Percentiles rank a stretch among this genome's conserved stretches.
phyloP scores from a whole-genome alignment of 2,113 vertebrate genomes.

The Antechinus flavipes region DNA sequence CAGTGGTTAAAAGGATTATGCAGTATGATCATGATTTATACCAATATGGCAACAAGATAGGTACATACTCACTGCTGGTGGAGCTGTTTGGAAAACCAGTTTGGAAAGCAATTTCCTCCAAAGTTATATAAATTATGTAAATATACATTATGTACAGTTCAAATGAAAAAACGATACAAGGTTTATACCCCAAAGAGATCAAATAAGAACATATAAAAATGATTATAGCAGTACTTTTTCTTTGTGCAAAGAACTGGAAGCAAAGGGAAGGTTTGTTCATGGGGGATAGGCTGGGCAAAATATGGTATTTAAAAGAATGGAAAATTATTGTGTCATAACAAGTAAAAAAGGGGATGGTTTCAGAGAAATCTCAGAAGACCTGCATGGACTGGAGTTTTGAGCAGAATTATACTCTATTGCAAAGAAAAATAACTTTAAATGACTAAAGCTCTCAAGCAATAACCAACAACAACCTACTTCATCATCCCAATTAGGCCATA shows the following conservation, averaged over 20 bases:
- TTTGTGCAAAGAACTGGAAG: background rate
- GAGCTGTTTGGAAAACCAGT: rapidly evolving
- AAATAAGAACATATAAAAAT: background rate
- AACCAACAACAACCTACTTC: background rate
- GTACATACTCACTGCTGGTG: rapidly evolving
- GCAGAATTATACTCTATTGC: background rate
- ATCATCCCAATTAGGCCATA: background rate
- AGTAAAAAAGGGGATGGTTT: background rate
- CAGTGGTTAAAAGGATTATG: background rate
- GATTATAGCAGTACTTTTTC: too few relatives aligned
- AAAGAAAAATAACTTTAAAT: background rate
- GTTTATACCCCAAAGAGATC: too few relatives aligned
- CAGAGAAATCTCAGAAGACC: background rate
- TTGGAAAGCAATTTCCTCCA: rapidly evolving
- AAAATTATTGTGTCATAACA: rapidly evolving
- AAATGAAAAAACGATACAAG: too few relatives aligned
- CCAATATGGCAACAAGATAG: background rate
- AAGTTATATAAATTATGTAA: background rate
- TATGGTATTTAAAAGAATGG: background rate
- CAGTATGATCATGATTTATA: background rate
- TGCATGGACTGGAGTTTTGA: background rate
- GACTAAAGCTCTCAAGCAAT: background rate
- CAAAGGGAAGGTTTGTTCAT: too few relatives aligned
- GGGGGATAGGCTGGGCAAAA: too few relatives aligned
- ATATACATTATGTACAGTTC: background rate